Base-by-base conservation (phyloP, 1,140 invertebrate genomes). In the Wiebesia pumilae region DNA sequence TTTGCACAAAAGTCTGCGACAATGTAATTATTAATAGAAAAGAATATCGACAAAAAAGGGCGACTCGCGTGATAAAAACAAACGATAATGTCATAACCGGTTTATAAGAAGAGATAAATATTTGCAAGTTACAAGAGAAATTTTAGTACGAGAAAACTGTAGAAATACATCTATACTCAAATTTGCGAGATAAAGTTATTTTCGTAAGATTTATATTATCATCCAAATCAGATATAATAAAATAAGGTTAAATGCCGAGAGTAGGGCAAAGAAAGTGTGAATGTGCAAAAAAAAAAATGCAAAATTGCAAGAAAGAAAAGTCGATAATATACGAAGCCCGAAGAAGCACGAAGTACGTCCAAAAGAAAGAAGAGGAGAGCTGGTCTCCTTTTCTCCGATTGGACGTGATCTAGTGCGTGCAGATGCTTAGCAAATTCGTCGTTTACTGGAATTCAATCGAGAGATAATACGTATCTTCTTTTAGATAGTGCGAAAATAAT, bases 281-380 rank as follows among this genome's bases (percentile, higher is more conserved):
- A 24, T 62, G 54, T 33, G 83, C 83, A 38, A 21, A 30, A 80
- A 80, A 79, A 83, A 83, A 83, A 65, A 71, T 79, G 83, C 83
- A 85, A 80, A 67, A 85, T 85, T 71, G 83, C 77, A 79, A 69
- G 77, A 85, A 77, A 38, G 77, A 80, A 54, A 79, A 80, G 43
- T 85, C 83, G 83, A 85, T 85, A 85, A 69, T 69, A 4, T 43
- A 58, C n/a, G 21, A 67, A 65, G 27, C 58, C 0, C 24, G 19
- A 73, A 73, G 43, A 35, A 54, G 67, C 67, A 7, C 47, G 38
- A 27, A 51, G 81, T 54, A 83, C 47, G 7, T 67, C 21, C 14
- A 51, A 33, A 40, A 38, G 65, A 77, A 10, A 40, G 30, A 82
- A 19, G 67, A 75, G 30, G n/a, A 58, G 35, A 51, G 38, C 10